A percentile compares a stretch with the other conserved stretches of the same genome.
Conservation (phyloP, 2,888 invertebrate species). For the Hirtodrosophila alboralis region DNA sequence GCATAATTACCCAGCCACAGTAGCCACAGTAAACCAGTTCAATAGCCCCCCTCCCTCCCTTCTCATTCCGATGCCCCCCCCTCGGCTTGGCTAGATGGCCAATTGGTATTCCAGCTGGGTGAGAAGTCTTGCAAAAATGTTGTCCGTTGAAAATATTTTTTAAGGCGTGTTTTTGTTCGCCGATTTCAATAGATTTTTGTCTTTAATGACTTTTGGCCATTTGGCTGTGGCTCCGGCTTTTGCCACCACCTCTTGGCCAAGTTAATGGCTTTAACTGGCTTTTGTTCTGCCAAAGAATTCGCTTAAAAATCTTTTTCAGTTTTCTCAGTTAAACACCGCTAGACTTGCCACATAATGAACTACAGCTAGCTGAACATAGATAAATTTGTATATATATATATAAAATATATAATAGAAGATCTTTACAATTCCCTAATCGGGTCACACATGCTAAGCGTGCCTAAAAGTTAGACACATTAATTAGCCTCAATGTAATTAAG, state of each 20-base stretch:
- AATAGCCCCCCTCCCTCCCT: background rate
- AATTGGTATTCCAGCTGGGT: constrained; percentile 32
- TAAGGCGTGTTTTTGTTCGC: constrained; percentile 64
- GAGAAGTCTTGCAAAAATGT: constrained; percentile 14
- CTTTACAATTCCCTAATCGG: constrained; percentile 31
- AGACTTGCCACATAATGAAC: constrained; percentile 29
- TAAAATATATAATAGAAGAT: background rate
- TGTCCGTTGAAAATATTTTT: constrained; percentile 47
- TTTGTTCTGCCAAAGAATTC: constrained; percentile 64
- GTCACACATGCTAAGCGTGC: constrained; percentile 36
- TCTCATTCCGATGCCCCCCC: too few relatives aligned
- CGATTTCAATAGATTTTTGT: constrained; percentile 70
- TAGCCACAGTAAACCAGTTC: constrained; percentile 30
- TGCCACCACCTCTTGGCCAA: constrained; percentile 1
- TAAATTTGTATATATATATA: background rate
- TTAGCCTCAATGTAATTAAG: constrained; percentile 16
- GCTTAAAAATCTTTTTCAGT: constrained; percentile 18
- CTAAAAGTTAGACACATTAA: constrained; percentile 19
- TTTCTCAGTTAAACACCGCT: constrained; percentile 31
- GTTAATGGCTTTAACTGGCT: constrained; percentile 61
- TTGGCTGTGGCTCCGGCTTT: constrained; percentile 11
- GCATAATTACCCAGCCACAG: constrained; percentile 64
- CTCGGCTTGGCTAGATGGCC: constrained; percentile 3
- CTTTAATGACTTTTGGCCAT: constrained; percentile 72
- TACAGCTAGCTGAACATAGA: constrained; percentile 21